phyloP scores from a whole-genome alignment of 2,113 vertebrate genomes.

The Euleptes europaea region DNA sequence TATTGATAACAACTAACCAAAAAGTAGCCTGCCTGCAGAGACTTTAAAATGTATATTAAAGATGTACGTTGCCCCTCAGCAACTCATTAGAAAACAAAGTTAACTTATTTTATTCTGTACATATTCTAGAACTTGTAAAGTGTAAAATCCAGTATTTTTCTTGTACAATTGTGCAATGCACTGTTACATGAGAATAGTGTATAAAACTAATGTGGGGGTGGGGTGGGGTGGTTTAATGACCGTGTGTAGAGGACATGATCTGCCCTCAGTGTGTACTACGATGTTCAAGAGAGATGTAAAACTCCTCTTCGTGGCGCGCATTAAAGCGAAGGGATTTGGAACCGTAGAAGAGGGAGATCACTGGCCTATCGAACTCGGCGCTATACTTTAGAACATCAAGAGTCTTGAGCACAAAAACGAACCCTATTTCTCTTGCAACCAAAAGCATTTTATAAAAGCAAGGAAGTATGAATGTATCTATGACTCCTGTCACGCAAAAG shows the following conservation, averaged over 20 bases:
- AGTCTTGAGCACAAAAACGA: slow-evolving; percentile 70
- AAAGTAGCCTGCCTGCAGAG: slow-evolving; percentile 99
- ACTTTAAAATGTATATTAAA: slow-evolving; percentile 87
- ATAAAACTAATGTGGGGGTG: slow-evolving; percentile 67
- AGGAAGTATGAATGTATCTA: slow-evolving; percentile 73
- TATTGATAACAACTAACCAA: slow-evolving; percentile 95
- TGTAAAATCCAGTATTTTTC: slow-evolving; percentile 94
- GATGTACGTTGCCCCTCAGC: slow-evolving; percentile 85
- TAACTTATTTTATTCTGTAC: slow-evolving; percentile 99
- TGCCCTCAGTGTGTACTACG: slow-evolving; percentile 57
- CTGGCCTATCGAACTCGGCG: slow-evolving; percentile 67
- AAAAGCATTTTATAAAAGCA: slow-evolving; percentile 72
- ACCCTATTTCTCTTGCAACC: slow-evolving; percentile 73
- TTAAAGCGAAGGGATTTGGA: slow-evolving; percentile 60
- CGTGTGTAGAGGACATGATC: slow-evolving; percentile 52
- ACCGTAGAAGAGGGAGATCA: slow-evolving; percentile 41
- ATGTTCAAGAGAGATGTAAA: slow-evolving; percentile 55
- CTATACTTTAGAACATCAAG: slow-evolving; percentile 54
- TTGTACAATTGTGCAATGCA: slow-evolving; percentile 97
- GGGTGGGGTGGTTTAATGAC: slow-evolving; percentile 41
- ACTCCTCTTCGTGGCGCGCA: slow-evolving; percentile 55
- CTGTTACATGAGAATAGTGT: slow-evolving; percentile 87
- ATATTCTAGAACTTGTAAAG: slow-evolving; percentile 98
- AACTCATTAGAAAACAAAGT: slow-evolving; percentile 87
- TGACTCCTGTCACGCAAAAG: slow-evolving; percentile 73